Base-by-base conservation (phyloP, 2,888 invertebrate species). In the Troides helena region DNA sequence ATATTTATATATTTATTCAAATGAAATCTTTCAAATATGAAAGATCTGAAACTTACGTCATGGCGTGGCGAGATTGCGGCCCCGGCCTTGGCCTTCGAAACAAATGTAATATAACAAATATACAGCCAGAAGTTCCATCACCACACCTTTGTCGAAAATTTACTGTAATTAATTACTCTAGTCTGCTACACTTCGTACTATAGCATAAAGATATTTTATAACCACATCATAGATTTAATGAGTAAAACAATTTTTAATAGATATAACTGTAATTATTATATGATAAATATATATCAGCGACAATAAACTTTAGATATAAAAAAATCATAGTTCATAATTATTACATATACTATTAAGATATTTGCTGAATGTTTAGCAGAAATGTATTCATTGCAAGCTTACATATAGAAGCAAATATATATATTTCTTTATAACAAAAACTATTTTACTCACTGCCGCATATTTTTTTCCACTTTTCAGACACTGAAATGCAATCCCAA, bases 391-490 rank as follows among this genome's bases (percentile, higher is more conserved):
- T 23, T 18, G 39, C 65, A 72, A 78, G 79, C 79, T 75, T 74
- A 76, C 46, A 74, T 70, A 62, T 69, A 72, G 57, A 78, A 87
- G 84, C 88, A 75, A 73, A 75, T 30, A 30, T 30, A 75, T 74
- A 76, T 74, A 75, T 81, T 82, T 82, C 84, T 81, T 88, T 50
- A 18, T 77, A 79, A 88, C 82, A 83, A 82, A 81, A 73, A 61
- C 64, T 70, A 70, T 61, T 39, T 89, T 90, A 92, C 92, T 92
- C 88, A 92, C 92, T 92, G 86, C 92, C 92, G 88, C 87, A 92
- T 81, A 92, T 83, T 89, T 89, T 90, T 90, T 91, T 91, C 90
- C 90, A 89, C 84, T 91, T 91, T 75, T 92, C 92, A 86, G 91
- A 90, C 88, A 89, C 90, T 92, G 91, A 90, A 92, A 91, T 87